Conservation (phyloP, 2,888 invertebrate genomes). For the Maniola hyperantus region DNA sequence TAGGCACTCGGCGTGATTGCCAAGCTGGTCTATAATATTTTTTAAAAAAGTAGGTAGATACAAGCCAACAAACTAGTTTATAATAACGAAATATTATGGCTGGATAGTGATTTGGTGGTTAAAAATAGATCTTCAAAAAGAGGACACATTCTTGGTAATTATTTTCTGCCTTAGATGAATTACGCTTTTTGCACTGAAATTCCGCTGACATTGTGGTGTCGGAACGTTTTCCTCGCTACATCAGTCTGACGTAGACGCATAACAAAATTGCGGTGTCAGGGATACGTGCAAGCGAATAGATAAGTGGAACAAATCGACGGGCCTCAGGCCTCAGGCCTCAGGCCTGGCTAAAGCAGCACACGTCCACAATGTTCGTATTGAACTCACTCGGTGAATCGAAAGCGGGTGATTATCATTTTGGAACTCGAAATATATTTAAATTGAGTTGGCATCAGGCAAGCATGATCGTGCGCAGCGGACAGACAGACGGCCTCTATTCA, state of each 20-base stretch:
- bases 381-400: slow-evolving; percentile 30
- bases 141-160: too few relatives aligned
- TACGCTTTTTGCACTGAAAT: not conserved
- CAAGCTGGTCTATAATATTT: too few relatives aligned
- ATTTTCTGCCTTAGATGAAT: too few relatives aligned
- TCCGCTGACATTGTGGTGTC: slow-evolving; percentile 13
- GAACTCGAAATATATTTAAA: slow-evolving; percentile 9
- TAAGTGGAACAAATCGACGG: slow-evolving; percentile 11
- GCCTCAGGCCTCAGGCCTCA: not conserved
- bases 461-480: not conserved
- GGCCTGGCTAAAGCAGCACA: slow-evolving; percentile 2
- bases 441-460: slow-evolving; percentile 7
- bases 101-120: too few relatives aligned
- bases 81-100: too few relatives aligned
- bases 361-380: slow-evolving; percentile 27
- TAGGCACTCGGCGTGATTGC: too few relatives aligned
- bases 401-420: slow-evolving; percentile 31
- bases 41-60: too few relatives aligned
- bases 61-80: too few relatives aligned
- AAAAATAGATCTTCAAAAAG: not conserved
- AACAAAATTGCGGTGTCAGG: slow-evolving; percentile 1
- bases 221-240: slow-evolving; percentile 21
- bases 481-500: not conserved
- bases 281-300: slow-evolving; percentile 14
- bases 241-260: slow-evolving; percentile 21